Base-by-base conservation (phyloP, 2,113 vertebrate genomes). In the Aegithalos caudatus region DNA sequence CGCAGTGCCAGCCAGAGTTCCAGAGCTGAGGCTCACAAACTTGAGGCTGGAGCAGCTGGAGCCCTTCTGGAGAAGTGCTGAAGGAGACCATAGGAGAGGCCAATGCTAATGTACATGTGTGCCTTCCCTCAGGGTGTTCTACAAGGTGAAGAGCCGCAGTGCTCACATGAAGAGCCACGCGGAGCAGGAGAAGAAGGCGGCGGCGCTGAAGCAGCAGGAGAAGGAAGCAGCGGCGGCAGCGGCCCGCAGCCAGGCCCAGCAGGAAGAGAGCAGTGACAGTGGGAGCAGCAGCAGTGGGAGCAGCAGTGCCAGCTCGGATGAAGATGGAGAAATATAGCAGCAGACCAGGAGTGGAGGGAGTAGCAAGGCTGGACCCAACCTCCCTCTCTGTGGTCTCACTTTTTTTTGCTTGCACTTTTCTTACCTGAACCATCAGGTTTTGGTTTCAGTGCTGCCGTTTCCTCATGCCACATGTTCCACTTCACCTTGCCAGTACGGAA, bases 101-200 rank as follows among this genome's bases (percentile, higher is more conserved):
- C 14, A 7, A 0, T 20, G 42, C 69, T 95, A 23, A 94, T 0
- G 2, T 73, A 3, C 6, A 0, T 2, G 9, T 81, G 33, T 89
- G 73, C 66, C 45, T 81, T 57, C 77, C 77, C 40, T 53, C 86
- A 97, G 99, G 98, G 97, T 99, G 80, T 99, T 99, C 97, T 99
- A 93, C 97, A 99, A 99, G 97, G 99, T 99, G 97, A 99, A 99
- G 98, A 99, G 99, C 96, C 99, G 99, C 92, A 99, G 99, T 1
- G 99, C 99, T 8, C 99, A 99, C 98, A 99, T 99, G 99, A 99
- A 99, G 95, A 99, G 99, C 96, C 99, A 99, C 1, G 98, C 99
- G 0, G 99, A 99, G 97, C 99, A 99, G 97, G 99, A 99, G 96
- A 99, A 99, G 98, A 99, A 99, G 95, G 99, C 99, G 0, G 99